Percentiles rank a stretch among this genome's conserved stretches.
Conservation (phyloP, 2,888 invertebrate species). For the Agriopis aurantiaria region DNA sequence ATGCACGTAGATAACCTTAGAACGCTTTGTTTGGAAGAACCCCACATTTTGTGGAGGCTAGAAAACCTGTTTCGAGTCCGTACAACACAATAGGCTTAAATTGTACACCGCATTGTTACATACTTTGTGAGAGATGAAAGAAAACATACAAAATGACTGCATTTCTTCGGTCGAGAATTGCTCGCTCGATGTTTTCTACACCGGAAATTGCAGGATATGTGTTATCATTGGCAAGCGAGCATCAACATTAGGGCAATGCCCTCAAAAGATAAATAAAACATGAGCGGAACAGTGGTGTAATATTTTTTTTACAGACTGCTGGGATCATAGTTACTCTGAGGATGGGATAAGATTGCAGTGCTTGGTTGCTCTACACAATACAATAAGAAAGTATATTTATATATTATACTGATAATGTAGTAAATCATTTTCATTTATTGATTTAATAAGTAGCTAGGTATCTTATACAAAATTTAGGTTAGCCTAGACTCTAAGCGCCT, state of each 20-base stretch:
- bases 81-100: conserved; percentile 62
- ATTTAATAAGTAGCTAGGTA: no score
- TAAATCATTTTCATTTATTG: background rate
- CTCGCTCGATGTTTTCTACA: conserved; percentile 26
- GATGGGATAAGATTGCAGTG: conserved; percentile 7
- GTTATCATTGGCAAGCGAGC: conserved; percentile 66
- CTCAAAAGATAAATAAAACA: conserved; percentile 69
- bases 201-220: conserved; percentile 59
- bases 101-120: conserved; percentile 49
- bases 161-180: conserved; percentile 20
- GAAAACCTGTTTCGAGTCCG: conserved; percentile 69
- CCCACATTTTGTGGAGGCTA: conserved; percentile 62
- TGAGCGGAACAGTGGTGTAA: conserved; percentile 61
- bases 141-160: conserved; percentile 16
- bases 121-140: conserved; percentile 40
- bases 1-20: conserved; percentile 56
- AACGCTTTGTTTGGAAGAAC: conserved; percentile 65
- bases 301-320: conserved; percentile 44
- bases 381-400: no score
- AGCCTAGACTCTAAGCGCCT: no score
- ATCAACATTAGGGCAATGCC: conserved; percentile 67
- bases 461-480: no score
- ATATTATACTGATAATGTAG: background rate
- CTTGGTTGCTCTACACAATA: background rate
- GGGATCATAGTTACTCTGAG: conserved; percentile 7